phyloP scores from a whole-genome alignment of 2,888 invertebrate genomes.

The Brachyptera putata region DNA sequence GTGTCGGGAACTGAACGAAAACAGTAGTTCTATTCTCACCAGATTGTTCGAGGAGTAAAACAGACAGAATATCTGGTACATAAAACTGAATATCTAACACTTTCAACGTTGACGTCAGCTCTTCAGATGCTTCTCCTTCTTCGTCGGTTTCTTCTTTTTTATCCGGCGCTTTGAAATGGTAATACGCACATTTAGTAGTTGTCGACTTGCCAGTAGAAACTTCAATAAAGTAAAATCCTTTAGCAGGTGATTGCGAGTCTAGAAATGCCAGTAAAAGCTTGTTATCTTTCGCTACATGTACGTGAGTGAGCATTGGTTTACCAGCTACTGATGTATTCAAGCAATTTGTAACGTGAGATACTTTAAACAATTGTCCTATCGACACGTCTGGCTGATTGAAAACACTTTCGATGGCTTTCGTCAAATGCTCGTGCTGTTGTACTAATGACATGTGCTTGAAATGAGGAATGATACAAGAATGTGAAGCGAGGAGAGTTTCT shows the following conservation, averaged over 20 bases:
- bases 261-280: constrained; percentile 53
- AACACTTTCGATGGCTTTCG: constrained; percentile 59
- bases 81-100: constrained; percentile 58
- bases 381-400: constrained; percentile 55
- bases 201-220: constrained; percentile 44
- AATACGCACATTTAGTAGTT: constrained; percentile 51
- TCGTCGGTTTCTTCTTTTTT: neutral
- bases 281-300: constrained; percentile 50
- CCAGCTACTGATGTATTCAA: constrained; percentile 18
- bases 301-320: constrained; percentile 48
- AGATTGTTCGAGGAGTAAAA: constrained; percentile 61
- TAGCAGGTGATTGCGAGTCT: constrained; percentile 41
- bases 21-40: constrained; percentile 46
- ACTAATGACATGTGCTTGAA: constrained; percentile 72
- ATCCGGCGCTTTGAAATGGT: constrained; percentile 49
- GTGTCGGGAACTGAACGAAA: constrained; percentile 50
- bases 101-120: no score
- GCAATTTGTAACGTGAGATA: constrained; percentile 53
- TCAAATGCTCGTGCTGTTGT: constrained; percentile 72
- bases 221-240: constrained; percentile 52
- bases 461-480: constrained; percentile 69
- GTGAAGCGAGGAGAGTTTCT: constrained; percentile 66
- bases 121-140: no score
- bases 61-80: constrained; percentile 64
- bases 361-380: constrained; percentile 58